A percentile compares a stretch with the other conserved stretches of the same genome.
phyloP scores from a whole-genome alignment of 2,113 vertebrate species.

The Chamaetylas fuelleborni region DNA sequence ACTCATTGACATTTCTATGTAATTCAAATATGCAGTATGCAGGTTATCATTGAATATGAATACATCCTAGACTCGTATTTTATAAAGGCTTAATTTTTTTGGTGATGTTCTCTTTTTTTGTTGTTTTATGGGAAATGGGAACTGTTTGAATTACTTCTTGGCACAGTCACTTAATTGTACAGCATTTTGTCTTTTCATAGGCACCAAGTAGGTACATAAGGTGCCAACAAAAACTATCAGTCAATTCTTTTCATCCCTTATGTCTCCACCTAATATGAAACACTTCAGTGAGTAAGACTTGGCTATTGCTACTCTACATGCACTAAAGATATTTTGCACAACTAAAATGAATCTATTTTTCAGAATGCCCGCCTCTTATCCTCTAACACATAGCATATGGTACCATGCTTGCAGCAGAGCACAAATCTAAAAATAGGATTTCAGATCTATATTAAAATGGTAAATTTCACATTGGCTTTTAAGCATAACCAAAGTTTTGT shows the following conservation, averaged over 20 bases:
- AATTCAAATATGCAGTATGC: not conserved
- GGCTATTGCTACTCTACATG: not conserved
- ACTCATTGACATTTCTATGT: not conserved
- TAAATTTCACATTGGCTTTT: not conserved
- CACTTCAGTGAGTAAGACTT: not conserved
- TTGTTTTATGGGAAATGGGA: not conserved
- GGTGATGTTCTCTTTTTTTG: not conserved
- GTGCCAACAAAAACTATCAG: not conserved
- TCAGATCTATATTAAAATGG: slow-evolving; percentile 46
- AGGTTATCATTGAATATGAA: not conserved
- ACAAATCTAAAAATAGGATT: slow-evolving; percentile 69
- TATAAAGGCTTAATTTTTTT: not conserved
- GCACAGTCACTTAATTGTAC: not conserved
- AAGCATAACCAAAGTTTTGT: not conserved
- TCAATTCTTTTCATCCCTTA: not conserved
- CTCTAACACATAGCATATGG: slow-evolving; percentile 66
- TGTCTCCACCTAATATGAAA: not conserved
- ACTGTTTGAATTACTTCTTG: not conserved
- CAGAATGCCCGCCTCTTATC: slow-evolving; percentile 42
- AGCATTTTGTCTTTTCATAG: not conserved
- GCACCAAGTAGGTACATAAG: not conserved
- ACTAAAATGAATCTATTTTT: slow-evolving; percentile 46
- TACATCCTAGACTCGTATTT: not conserved
- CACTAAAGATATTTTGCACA: not conserved
- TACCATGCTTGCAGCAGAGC: slow-evolving; percentile 54